Evolutionary conservation across 2,888 invertebrate genomes (phyloP).

Genomic region (Hemaris fuciformis): DNA sequence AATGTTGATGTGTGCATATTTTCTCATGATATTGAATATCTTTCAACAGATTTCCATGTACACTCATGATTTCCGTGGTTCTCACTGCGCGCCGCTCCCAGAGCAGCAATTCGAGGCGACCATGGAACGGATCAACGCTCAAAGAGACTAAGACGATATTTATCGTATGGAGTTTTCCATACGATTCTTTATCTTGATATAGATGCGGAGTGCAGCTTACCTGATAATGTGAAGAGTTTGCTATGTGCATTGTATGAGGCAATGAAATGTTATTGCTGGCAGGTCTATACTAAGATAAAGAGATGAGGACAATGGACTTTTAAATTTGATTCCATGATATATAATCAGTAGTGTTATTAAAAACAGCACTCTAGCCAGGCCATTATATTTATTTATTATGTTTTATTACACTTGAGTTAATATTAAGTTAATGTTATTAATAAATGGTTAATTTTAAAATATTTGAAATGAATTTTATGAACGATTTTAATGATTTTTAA

Average conservation of each 20-base stretch:
- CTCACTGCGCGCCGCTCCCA: slow-evolving; percentile 93
- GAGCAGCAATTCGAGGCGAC: slow-evolving; percentile 66
- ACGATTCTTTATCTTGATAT: background rate
- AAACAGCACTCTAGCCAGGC: background rate
- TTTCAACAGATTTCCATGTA: slow-evolving; percentile 86
- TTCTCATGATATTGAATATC: background rate
- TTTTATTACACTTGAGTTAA: background rate
- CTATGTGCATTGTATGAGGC: background rate
- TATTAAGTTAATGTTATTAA: background rate
- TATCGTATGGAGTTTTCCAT: background rate
- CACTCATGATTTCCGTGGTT: slow-evolving; percentile 91
- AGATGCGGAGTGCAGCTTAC: background rate
- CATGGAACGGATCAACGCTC: background rate
- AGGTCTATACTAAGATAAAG: background rate
- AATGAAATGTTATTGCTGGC: background rate
- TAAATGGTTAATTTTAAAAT: background rate
- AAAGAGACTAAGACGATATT: background rate
- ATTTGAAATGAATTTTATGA: too few relatives aligned
- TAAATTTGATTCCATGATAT: too few relatives aligned
- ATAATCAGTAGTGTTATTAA: background rate
- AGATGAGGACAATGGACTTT: background rate
- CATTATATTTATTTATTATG: background rate
- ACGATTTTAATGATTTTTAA: too few relatives aligned
- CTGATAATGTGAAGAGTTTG: background rate
- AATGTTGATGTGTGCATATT: background rate